Base-by-base conservation (phyloP, 2,113 vertebrate species). In the Gopherus flavomarginatus region DNA sequence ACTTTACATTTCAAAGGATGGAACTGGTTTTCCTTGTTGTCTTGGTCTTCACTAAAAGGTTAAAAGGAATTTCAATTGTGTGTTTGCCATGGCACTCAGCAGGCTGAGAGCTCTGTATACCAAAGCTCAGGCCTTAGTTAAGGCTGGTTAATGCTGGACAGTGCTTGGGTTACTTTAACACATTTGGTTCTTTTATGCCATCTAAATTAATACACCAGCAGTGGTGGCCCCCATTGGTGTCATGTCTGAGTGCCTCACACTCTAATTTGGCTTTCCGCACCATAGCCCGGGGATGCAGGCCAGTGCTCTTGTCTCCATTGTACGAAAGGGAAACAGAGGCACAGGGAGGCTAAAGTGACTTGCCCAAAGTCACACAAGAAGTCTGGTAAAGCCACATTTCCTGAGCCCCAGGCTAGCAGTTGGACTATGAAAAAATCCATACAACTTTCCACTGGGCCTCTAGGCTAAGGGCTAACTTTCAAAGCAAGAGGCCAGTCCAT, bases 321-420 rank as follows among this genome's bases (percentile, higher is more conserved):
- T 47, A 49, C 19, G n/a, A 0, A 4, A 35, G 62, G 49, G 62
- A 88, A 91, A 86, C 86, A n/a, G 77, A 88, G 89, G 77, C 89
- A 65, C 0, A 0, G 21, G 38, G 35, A 22, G 38, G 22, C 27
- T 5, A 54, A 0, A 0, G 65, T 49, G 16, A 69, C 31, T 31
- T 8, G 62, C 14, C 31, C 62, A 65, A 35, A 65, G 62, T 19
- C 62, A 69, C 62, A 19, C 16, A 10, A 8, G 17, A 69, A 10
- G 35, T 69, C 31, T 19, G 16, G 35, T n/a, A 69, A 69, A 69
- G 35, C 62, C 62, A 69, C 62, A 19, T 69, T 69, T 69, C 35
- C 62, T 69, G 35, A 69, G 16, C 35, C 31, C 13, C 62, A 65
- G 31, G 12, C 62, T 65, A 35, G 62, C 29, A 35, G 29, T 6